A percentile compares a stretch with the other conserved stretches of the same genome.
phyloP scores from a whole-genome alignment of 2,888 invertebrate species.

The Dolichopus griseipennis region DNA sequence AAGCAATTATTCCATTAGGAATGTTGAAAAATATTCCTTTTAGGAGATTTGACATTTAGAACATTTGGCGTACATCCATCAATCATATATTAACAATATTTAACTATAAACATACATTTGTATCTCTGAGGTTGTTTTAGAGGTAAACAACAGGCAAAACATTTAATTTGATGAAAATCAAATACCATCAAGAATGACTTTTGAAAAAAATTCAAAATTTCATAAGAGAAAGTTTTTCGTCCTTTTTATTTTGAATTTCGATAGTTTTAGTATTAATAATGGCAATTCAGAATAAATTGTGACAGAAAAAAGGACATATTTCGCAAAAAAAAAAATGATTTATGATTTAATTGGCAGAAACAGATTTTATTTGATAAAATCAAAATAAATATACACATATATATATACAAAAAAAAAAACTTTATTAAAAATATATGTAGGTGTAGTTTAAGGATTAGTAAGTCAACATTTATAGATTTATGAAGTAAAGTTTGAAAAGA shows the following conservation, averaged over 20 bases:
- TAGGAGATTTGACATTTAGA: no score
- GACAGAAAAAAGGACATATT: neutral
- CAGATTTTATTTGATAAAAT: neutral
- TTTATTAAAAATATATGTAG: neutral
- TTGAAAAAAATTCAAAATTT: neutral
- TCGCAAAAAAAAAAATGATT: neutral
- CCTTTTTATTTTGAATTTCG: neutral
- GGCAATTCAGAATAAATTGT: no score
- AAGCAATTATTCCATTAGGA: no score
- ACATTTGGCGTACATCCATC: no score
- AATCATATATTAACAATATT: no score
- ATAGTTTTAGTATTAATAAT: no score
- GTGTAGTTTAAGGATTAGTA: neutral
- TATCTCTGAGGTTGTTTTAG: no score
- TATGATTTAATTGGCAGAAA: neutral
- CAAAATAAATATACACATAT: no score
- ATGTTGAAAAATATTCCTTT: no score
- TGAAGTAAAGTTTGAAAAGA: neutral
- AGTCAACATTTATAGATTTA: neutral
- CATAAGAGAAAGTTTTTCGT: neutral
- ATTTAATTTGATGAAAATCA: neutral
- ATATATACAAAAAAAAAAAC: no score
- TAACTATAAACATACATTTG: no score
- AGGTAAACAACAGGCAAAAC: no score
- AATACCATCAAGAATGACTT: neutral